Conservation (phyloP, 2,888 invertebrate genomes). For the Acleris holmiana region DNA sequence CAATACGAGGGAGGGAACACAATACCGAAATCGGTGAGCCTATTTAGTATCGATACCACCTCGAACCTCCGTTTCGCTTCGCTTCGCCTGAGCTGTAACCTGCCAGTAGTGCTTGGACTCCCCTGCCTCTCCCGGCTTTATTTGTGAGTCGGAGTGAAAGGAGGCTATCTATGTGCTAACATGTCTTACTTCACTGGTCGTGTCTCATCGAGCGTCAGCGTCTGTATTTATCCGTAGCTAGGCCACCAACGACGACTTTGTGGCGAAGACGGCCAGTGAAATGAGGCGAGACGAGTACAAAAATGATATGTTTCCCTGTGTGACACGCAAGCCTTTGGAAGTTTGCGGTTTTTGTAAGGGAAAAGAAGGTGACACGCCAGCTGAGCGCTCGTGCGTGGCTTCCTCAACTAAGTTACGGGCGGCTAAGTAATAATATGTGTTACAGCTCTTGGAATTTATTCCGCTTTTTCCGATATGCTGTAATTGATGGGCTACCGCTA, state of each 20-base stretch:
- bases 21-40: slow-evolving; percentile 79
- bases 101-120: slow-evolving; percentile 62
- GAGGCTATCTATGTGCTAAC: slow-evolving; percentile 55
- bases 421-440: slow-evolving; percentile 51
- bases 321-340: slow-evolving; percentile 63
- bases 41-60: slow-evolving; percentile 78
- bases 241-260: slow-evolving; percentile 70
- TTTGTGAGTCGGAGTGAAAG: slow-evolving; percentile 49
- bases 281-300: slow-evolving; percentile 70
- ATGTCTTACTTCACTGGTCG: slow-evolving; percentile 59
- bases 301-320: slow-evolving; percentile 69
- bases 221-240: slow-evolving; percentile 72
- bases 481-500: slow-evolving; percentile 45
- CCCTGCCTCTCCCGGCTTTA: slow-evolving; percentile 55
- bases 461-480: slow-evolving; percentile 41
- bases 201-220: slow-evolving; percentile 61
- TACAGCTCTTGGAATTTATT: slow-evolving; percentile 48
- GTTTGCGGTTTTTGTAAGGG: slow-evolving; percentile 57
- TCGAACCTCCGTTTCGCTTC: slow-evolving; percentile 68
- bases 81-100: slow-evolving; percentile 59
- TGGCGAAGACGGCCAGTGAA: slow-evolving; percentile 67
- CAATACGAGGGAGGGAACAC: slow-evolving; percentile 75
- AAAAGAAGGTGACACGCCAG: slow-evolving; percentile 59
- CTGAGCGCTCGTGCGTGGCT: slow-evolving; percentile 54
- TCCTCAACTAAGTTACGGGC: slow-evolving; percentile 50